phyloP scores from a whole-genome alignment of 2,797 vertebrate genomes.

The Micropoecilia bifurca region DNA sequence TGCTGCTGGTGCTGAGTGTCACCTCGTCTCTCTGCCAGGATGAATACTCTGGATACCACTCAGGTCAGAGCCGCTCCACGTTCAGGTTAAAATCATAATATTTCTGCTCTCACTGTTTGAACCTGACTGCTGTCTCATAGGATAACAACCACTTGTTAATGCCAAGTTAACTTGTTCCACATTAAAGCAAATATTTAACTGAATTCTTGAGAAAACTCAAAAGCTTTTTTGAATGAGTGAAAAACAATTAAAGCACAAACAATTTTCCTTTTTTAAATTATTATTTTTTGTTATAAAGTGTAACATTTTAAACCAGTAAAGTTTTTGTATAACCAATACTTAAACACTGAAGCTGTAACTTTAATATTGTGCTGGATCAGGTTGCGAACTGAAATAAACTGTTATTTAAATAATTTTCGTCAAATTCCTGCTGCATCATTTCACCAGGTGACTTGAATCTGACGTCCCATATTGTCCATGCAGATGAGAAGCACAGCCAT shows the following conservation, averaged over 20 bases:
- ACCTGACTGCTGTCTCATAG: neutral
- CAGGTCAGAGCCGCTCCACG: slow-evolving; percentile 61
- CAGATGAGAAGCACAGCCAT: slow-evolving; percentile 76
- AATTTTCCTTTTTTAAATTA: neutral
- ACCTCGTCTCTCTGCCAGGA: slow-evolving; percentile 69
- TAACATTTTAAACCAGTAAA: neutral
- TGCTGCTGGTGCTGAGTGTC: slow-evolving; percentile 60
- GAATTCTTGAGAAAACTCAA: neutral
- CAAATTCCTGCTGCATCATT: neutral
- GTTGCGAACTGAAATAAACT: neutral
- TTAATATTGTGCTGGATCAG: neutral
- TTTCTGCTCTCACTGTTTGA: neutral
- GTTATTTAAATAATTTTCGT: neutral
- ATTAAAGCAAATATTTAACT: neutral
- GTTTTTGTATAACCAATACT: neutral
- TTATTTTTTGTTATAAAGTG: neutral
- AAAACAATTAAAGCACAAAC: neutral
- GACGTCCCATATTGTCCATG: neutral
- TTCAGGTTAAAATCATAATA: neutral
- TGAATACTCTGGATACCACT: slow-evolving; percentile 73
- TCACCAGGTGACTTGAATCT: neutral
- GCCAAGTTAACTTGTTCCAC: neutral
- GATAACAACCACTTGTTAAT: neutral
- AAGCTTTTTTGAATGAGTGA: neutral
- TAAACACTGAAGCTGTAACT: neutral